phyloP scores from a whole-genome alignment of 2,888 invertebrate genomes.

The Ormyrus rosae region DNA sequence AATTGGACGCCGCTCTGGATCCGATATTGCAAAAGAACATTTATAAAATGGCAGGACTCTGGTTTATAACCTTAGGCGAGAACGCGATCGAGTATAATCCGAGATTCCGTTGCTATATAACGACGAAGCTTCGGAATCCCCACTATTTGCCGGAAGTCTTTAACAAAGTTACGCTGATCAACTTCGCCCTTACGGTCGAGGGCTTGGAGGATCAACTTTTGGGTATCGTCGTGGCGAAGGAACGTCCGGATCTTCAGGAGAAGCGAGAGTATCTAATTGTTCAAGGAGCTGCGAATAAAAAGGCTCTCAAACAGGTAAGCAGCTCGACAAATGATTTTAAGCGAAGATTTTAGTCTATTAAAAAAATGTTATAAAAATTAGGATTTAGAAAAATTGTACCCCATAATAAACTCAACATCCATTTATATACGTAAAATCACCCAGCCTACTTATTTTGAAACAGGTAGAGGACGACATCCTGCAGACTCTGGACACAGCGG shows the following conservation, averaged over 20 bases:
- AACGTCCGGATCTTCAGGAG: conserved; percentile 89
- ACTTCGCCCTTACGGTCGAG: conserved; percentile 89
- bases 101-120: conserved; percentile 87
- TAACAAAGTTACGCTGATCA: conserved; percentile 88
- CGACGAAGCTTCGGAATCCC: conserved; percentile 89
- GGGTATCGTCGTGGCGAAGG: conserved; percentile 90
- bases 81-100: conserved; percentile 86
- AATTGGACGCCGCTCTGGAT: conserved; percentile 87
- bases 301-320: conserved; percentile 81
- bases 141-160: conserved; percentile 91
- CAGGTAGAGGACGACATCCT: conserved; percentile 91
- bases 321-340: not conserved
- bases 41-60: conserved; percentile 84
- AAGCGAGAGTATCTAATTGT: conserved; percentile 87
- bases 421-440: no score
- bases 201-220: conserved; percentile 90
- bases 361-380: not conserved
- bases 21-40: conserved; percentile 86
- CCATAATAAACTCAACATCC: no score
- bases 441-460: not conserved
- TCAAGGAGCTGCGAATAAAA: conserved; percentile 87
- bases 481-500: conserved; percentile 86
- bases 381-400: no score
- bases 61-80: conserved; percentile 87
- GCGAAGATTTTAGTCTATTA: no score